Evolutionary conservation across 2,888 invertebrate species (phyloP).

Genomic region (Polyploca ridens): DNA sequence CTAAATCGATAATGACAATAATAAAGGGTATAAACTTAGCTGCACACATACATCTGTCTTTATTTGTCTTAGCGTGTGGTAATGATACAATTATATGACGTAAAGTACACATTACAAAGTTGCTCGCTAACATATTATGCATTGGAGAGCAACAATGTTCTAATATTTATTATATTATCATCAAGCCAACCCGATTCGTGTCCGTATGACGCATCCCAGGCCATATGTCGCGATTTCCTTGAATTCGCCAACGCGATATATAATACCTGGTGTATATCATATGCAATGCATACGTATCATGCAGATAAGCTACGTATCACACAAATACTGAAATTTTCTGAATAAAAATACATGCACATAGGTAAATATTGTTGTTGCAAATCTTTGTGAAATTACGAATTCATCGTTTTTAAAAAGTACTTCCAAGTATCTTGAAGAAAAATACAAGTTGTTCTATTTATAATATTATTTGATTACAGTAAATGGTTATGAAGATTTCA

Average conservation of each 20-base stretch:
- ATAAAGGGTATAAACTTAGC: not conserved
- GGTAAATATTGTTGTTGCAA: not conserved
- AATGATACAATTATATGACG: not conserved
- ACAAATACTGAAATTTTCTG: too few relatives aligned
- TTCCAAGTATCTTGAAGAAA: not conserved
- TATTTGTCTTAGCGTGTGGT: not conserved
- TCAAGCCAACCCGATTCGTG: constrained; percentile 22
- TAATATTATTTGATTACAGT: not conserved
- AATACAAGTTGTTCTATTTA: not conserved
- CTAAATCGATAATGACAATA: not conserved
- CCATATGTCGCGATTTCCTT: constrained; percentile 79
- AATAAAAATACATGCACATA: not conserved
- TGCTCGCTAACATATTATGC: not conserved
- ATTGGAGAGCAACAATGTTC: not conserved
- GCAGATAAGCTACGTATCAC: constrained; percentile 21
- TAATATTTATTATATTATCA: constrained; percentile 14
- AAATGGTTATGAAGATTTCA: not conserved
- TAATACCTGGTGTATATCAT: constrained; percentile 29
- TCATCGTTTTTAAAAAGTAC: not conserved
- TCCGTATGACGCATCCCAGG: constrained; percentile 66
- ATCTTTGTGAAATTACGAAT: not conserved
- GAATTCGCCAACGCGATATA: constrained; percentile 65
- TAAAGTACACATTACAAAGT: not conserved
- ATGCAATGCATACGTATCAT: constrained; percentile 19
- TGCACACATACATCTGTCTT: not conserved